Base-by-base conservation (phyloP, 2,888 invertebrate genomes). In the Melolontha melolontha region DNA sequence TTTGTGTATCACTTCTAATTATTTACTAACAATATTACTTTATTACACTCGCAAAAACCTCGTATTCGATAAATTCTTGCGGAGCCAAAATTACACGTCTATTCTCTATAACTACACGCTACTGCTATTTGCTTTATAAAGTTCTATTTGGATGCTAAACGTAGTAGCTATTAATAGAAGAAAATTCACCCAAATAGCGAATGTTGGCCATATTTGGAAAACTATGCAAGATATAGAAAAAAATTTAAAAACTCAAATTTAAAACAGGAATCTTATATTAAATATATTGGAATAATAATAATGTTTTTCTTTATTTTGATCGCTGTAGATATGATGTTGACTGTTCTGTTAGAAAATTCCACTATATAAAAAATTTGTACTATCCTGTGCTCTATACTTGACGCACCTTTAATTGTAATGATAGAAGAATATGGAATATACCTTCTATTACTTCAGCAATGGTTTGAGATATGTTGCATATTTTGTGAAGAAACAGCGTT, bases 391-490 rank as follows among this genome's bases (percentile, higher is more conserved):
- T 17, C 5, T 2, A 11, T 50, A n/a, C 10, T 16, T 2, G 55
- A 55, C 27, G 6, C 41, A 5, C n/a, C 42, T 5, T 41, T 17
- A 2, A 7, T 55, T 6, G 55, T 12, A 6, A 27, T 11, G 2
- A 22, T n/a, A 55, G 14, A 42, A 10, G 55, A 55, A 12, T 42
- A 22, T 22, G 14, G 2, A 5, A n/a, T 42, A 41, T 55, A 55
- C 12, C 4, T 55, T 16, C 17, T 55, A 2, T 22, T 55, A 22
- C 17, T 55, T 10, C 10, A 17, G 11, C n/a, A 11, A 11, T 55
- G 22, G 8, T 55, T 55, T 22, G 42, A 11, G n/a, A 42, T 40
- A 27, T n/a, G 17, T 5, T 22, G 7, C 2, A 10, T 22, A 41
- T 11, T 55, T n/a, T 55, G 8, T 22, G 6, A 27, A 5, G n/a